phyloP scores from a whole-genome alignment of 1,140 invertebrate genomes.

The Aphelinus atriplicis region DNA sequence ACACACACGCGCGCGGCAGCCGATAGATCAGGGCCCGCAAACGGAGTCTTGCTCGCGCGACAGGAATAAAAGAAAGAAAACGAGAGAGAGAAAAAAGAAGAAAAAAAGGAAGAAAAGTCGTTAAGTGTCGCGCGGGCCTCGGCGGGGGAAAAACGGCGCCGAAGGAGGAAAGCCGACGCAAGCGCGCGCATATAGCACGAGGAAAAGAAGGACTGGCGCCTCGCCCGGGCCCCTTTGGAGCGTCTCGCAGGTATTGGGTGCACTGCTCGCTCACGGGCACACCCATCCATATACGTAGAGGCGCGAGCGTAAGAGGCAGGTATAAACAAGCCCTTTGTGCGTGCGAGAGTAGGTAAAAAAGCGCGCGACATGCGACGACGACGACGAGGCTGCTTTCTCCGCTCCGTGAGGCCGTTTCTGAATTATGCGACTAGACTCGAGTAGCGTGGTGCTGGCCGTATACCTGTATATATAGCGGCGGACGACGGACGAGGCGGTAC shows the following conservation, averaged over 20 bases:
- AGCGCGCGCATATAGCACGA: too few species aligned
- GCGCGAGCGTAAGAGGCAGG: not conserved
- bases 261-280: too few species aligned
- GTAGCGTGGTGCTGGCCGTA: conserved; percentile 18
- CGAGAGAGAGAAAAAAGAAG: not conserved
- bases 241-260: too few species aligned
- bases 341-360: not conserved
- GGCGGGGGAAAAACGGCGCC: conserved; percentile 7
- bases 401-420: conserved; percentile 41
- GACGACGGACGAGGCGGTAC: not conserved
- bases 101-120: conserved; percentile 39
- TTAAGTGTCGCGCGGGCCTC: conserved; percentile 24
- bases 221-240: too few species aligned
- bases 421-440: conserved; percentile 38
- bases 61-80: not conserved
- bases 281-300: too few species aligned
- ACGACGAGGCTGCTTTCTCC: too few species aligned
- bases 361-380: conserved; percentile 38
- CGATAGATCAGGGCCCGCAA: too few species aligned
- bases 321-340: not conserved
- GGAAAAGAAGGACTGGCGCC: conserved; percentile 47
- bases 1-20: not conserved
- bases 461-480: conserved; percentile 40
- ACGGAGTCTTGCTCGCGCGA: not conserved
- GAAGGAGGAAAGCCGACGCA: not conserved